Conservation (phyloP, 2,888 invertebrate species). For the Pyrrhia umbra region DNA sequence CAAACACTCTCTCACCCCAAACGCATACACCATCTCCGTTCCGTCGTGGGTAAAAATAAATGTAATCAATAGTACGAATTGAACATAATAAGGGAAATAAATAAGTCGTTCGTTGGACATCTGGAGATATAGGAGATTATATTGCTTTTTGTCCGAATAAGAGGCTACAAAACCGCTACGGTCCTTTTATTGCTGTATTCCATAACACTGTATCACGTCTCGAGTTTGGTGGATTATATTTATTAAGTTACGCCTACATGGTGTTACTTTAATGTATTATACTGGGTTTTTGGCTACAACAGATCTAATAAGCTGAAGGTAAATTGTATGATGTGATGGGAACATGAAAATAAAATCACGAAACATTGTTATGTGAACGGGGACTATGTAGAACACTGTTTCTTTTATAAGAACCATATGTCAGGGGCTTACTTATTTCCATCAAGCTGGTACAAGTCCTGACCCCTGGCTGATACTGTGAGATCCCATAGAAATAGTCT, state of each 20-base stretch:
- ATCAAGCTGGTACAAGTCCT: no score
- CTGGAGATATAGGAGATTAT: constrained; percentile 49
- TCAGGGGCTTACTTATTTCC: no score
- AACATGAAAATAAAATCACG: no score
- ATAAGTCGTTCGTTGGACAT: constrained; percentile 53
- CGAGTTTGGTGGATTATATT: constrained; percentile 22
- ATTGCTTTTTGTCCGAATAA: constrained; percentile 56
- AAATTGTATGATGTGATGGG: background rate
- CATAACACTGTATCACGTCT: constrained; percentile 39
- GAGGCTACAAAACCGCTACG: constrained; percentile 43
- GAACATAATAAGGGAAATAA: constrained; percentile 53
- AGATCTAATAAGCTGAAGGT: background rate
- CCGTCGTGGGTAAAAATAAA: no score
- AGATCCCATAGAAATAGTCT: no score
- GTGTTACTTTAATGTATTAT: background rate
- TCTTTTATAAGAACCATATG: no score
- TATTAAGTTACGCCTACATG: constrained; percentile 10
- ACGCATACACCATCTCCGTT: no score
- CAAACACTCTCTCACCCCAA: no score
- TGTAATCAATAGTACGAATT: constrained; percentile 39
- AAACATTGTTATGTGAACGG: no score
- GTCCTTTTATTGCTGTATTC: constrained; percentile 41
- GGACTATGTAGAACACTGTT: no score
- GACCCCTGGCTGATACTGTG: no score
- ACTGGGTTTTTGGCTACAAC: background rate